Base-by-base conservation (phyloP, 2,888 invertebrate species). In the Linnaemya tessellans region DNA sequence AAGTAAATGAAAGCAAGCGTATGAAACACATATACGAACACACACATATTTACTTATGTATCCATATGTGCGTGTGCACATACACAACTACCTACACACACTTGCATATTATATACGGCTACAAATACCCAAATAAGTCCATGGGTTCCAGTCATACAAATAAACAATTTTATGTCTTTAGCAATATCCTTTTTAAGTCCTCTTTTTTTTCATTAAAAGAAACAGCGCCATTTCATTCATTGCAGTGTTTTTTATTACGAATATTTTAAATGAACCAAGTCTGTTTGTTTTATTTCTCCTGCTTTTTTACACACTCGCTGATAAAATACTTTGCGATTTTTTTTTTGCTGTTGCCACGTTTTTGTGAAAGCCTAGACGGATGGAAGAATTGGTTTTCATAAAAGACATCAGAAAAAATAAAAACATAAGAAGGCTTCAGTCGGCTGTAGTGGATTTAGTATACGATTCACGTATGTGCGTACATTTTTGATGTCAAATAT, bases 141-240 rank as follows among this genome's bases (percentile, higher is more conserved):
- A 22, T 46, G 43, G 56, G 22, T 58, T 56, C 7, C 10, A 25
- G 4, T 18, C 25, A 15, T 56, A 46, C 41, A 49, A 58, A 49
- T 41, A 80, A 68, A 79, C 51, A 73, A 73, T 62, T 79, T 73
- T 41, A 25, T 51, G 70, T 67, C 62, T 62, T 73, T 73, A 58
- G 73, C 62, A 74, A 81, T 78, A 74, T 84, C 78, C 81, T 64
- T 70, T 78, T 80, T 58, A 62, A 51, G 11, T 64, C 43, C 18
- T 60, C 46, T 51, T 51, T 22, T 78, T 82, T 30, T 41, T 70
- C 62, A 71, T 58, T 30, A 2, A 38, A 22, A 73, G 65, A 56
- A 51, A 49, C 56, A 22, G 25, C 56, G 60, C 41, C 46, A 46
- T 43, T 74, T 43, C 20, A 22, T 41, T 51, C 11, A 0, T 35